A percentile compares a stretch with the other conserved stretches of the same genome.
Conservation (phyloP, 2,113 vertebrate species). For the Poeciliopsis retropinna region DNA sequence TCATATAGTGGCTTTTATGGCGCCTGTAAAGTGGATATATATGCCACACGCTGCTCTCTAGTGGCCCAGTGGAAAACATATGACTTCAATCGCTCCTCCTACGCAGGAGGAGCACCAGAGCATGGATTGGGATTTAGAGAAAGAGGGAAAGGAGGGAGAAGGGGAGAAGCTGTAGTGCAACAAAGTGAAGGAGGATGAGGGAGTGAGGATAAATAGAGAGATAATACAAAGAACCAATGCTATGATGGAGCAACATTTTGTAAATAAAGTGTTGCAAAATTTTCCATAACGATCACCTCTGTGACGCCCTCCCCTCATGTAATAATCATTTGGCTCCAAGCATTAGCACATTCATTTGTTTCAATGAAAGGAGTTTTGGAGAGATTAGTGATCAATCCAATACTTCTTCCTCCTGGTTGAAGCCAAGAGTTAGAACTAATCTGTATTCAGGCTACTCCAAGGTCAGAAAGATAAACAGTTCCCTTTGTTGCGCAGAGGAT, state of each 20-base stretch:
- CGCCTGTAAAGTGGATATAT: conserved; percentile 53
- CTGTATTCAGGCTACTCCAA: conserved; percentile 57
- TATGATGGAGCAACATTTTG: conserved; percentile 5
- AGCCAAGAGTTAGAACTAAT: conserved; percentile 26
- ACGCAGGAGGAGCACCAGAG: conserved; percentile 17
- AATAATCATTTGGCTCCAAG: conserved; percentile 14
- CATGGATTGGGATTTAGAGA: conserved; percentile 18
- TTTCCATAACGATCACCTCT: background rate
- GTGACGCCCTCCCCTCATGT: background rate
- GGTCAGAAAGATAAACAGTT: conserved; percentile 61
- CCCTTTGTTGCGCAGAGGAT: conserved; percentile 45
- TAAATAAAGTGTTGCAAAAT: background rate
- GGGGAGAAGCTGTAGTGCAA: conserved; percentile 19
- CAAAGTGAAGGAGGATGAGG: background rate
- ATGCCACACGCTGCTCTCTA: conserved; percentile 76
- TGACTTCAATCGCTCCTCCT: conserved; percentile 38
- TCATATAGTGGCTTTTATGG: conserved; percentile 44
- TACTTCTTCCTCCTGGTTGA: conserved; percentile 17
- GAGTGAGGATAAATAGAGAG: conserved; percentile 6
- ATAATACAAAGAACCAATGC: conserved; percentile 32
- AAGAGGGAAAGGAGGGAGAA: conserved; percentile 4
- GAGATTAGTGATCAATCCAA: conserved; percentile 53
- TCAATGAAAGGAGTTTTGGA: conserved; percentile 32
- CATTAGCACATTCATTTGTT: conserved; percentile 30
- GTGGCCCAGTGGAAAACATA: conserved; percentile 64